Base-by-base conservation (phyloP, 1,140 invertebrate species). In the Zaprionus nigranus region DNA sequence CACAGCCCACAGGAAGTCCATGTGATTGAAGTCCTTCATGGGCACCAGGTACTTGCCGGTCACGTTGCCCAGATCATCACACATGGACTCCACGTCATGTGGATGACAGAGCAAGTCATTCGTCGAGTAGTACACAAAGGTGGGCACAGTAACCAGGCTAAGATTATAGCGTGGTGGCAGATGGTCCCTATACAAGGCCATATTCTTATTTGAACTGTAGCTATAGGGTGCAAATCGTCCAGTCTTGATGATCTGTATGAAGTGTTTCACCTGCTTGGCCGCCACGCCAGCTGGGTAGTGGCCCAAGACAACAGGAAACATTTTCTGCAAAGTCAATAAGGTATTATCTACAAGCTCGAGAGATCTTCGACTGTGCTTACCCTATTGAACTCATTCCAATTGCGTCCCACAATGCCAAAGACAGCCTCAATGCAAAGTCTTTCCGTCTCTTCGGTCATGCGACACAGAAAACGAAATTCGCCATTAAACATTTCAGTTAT, bases 221-320 rank as follows among this genome's bases (percentile, higher is more conserved):
- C 92, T 92, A 36, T 91, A 93, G 0, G 90, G 82, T 0, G 91
- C 88, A 70, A 93, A 93, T 12, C 82, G 54, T 5, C 86, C 88
- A 1, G 46, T 83, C 56, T 91, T 87, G 26, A 91, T 93, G 15
- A 92, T 82, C 81, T 93, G 92, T 56, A 90, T 92, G 17, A 92
- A 93, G 70, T 93, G 92, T 49, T 91, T 91, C 1, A 93, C 83
- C 72, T 92, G 91, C 69, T 93, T 92, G 59, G 92, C 87, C 3
- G 91, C 80, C 59, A 92, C 91, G 17, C 92, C 92, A 0, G 92
- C 92, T 2, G 92, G 97, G 66, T 95, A 94, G 81, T 98, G 97
- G 1, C 95, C 94, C 56, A 96, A 93, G 61, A 97, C 95, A 0
- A 97, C 95, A 0, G 96, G 95, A 4, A 97, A 90, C 85, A 96